Conservation (phyloP, 2,888 invertebrate genomes). For the Noctua comes region DNA sequence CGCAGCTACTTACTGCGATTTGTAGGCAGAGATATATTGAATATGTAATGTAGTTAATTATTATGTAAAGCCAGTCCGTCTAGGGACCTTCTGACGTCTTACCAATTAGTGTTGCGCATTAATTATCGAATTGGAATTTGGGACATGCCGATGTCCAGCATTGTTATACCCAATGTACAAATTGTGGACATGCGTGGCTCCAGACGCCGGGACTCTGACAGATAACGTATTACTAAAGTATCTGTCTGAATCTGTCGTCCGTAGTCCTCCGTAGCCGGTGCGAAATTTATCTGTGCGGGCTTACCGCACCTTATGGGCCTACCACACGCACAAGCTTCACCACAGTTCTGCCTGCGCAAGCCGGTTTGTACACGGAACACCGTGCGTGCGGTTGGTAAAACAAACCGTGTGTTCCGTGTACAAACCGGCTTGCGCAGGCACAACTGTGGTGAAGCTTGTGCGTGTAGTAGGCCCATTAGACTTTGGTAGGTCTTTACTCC, state of each 20-base stretch:
- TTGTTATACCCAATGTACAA: not conserved
- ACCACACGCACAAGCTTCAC: too few species aligned
- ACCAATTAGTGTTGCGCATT: constrained; percentile 30
- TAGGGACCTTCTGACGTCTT: constrained; percentile 17
- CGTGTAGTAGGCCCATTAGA: too few species aligned
- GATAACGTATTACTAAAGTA: not conserved
- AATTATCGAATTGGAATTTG: constrained; percentile 14
- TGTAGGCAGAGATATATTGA: constrained; percentile 13
- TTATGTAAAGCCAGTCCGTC: constrained; percentile 19
- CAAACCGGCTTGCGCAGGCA: too few species aligned
- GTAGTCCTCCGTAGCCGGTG: not conserved
- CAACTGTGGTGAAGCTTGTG: too few species aligned
- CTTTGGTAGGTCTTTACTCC: not conserved
- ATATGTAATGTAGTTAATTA: constrained; percentile 23
- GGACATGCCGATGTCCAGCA: not conserved
- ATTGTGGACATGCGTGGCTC: not conserved
- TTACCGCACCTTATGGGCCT: not conserved
- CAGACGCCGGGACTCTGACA: not conserved
- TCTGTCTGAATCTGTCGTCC: not conserved
- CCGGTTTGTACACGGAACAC: too few species aligned
- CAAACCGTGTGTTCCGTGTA: too few species aligned
- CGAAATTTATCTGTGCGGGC: not conserved
- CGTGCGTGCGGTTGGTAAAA: too few species aligned
- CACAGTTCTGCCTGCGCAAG: too few species aligned
- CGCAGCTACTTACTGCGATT: not conserved